Conservation (phyloP, 2,113 vertebrate species). For the Cardinalis cardinalis region DNA sequence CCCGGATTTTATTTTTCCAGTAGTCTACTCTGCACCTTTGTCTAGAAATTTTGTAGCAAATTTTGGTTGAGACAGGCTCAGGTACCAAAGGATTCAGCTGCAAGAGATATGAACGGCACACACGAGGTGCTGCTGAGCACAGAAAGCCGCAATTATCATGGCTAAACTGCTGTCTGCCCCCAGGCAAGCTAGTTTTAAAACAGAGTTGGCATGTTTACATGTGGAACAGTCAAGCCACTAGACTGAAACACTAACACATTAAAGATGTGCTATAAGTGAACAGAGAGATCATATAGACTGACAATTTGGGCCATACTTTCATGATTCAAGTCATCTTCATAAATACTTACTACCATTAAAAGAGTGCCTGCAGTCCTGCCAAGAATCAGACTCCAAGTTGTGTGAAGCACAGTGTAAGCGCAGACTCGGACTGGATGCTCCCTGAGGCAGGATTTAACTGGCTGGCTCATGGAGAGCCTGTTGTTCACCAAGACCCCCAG, state of each 20-base stretch:
- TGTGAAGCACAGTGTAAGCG: background rate
- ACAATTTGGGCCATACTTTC: background rate
- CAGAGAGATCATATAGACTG: background rate
- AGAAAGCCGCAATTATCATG: background rate
- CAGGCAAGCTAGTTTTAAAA: background rate
- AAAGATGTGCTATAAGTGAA: background rate
- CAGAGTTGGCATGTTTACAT: background rate
- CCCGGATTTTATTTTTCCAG: background rate
- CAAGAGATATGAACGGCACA: background rate
- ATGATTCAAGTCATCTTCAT: background rate
- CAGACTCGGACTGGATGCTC: background rate
- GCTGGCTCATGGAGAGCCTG: background rate
- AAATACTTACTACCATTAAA: background rate
- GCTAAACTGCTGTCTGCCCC: conserved; percentile 1
- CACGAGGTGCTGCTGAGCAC: background rate
- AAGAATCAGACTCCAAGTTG: background rate
- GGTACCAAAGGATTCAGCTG: background rate
- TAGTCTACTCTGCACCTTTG: background rate
- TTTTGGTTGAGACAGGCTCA: background rate
- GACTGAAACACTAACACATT: conserved; percentile 10
- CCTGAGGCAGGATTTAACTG: background rate
- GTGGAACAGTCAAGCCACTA: background rate
- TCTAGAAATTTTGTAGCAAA: background rate
- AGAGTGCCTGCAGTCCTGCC: background rate
- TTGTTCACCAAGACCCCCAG: background rate